Evolutionary conservation across 2,797 vertebrate genomes (phyloP), one percentile per base, ranked within the genome.

Genomic region (Crenuchus spilurus): DNA sequence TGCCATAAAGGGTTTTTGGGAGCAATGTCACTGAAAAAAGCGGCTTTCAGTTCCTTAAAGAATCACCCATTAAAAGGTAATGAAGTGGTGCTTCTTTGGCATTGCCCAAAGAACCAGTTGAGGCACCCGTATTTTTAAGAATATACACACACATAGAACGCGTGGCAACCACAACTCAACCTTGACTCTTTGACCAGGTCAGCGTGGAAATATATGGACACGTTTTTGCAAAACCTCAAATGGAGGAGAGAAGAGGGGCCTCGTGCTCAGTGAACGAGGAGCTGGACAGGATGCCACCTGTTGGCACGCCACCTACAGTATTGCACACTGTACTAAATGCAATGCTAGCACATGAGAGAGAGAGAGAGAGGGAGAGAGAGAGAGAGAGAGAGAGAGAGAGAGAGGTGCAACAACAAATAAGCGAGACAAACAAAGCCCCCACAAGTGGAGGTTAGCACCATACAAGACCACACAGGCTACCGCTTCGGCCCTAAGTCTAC

Each of bases 281-380:
- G 26, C 51, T 54, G 24, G 51, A 54, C 69, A 26, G 46, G 31
- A 58, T 11, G 30, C 30, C 54, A 58, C 54, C 54, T 54, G 20
- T 86, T 90, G 89, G 88, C 92, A 91, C 82, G 83, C 77, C 83
- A 68, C 61, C 72, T 83, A 90, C 88, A 87, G 89, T 93, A 93
- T 93, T 93, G 92, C 92, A 93, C 90, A 90, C 87, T 88, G 85
- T 88, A 83, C 85, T 88, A 85, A 91, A 87, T 30, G 26, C 24
- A 30, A 89, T 52, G 78, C 86, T 86, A 90, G 84, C 74, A 62
- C 77, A 82, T 68, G 66, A 49, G 22, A 13, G 11, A 24, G 28
- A 24, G 22, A 6, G 26, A 26, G 51, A 6, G 48, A 20, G 44
- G 20, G 44, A 20, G 18, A 22, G 49, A 14, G 49, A n/a, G 66